phyloP scores from a whole-genome alignment of 1,140 invertebrate genomes.

The Drosophila malerkotliana region DNA sequence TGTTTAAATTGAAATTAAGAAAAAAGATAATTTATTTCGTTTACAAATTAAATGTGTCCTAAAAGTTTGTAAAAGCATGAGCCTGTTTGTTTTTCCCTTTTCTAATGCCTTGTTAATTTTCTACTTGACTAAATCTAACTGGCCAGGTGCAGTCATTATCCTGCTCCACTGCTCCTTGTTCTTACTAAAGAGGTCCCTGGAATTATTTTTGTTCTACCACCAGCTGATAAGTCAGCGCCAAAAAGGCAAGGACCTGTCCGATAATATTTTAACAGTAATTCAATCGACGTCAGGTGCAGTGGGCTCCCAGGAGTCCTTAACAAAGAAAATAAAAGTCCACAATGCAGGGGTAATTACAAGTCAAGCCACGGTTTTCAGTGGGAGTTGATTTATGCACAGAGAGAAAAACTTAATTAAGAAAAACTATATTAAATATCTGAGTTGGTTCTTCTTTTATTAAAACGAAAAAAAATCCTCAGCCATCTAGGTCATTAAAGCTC shows the following conservation, averaged over 20 bases:
- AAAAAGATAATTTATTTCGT: background rate
- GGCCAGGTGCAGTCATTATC: conserved; percentile 24
- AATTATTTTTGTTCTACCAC: background rate
- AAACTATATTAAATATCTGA: too few species aligned
- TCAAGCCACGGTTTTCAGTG: conserved; percentile 38
- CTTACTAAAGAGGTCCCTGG: background rate
- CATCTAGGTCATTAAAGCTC: too few species aligned
- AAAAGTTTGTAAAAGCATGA: background rate
- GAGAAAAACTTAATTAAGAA: background rate
- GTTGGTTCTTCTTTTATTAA: background rate
- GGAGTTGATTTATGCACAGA: conserved; percentile 13
- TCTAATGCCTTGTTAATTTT: conserved; percentile 27
- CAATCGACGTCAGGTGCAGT: conserved; percentile 51
- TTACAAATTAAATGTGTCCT: background rate
- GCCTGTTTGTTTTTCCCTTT: background rate
- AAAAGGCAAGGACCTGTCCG: conserved; percentile 41
- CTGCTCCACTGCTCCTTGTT: conserved; percentile 3
- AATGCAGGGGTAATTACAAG: conserved; percentile 80
- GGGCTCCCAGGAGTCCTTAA: conserved; percentile 14
- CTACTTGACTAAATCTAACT: conserved; percentile 14
- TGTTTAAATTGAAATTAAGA: background rate
- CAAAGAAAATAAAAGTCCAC: conserved; percentile 58
- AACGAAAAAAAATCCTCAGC: background rate
- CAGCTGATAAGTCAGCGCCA: conserved; percentile 26
- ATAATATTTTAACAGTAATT: conserved; percentile 77